Base-by-base conservation (phyloP, 53 echinoderm and acorn worm species). In the Paelopatides confundens region DNA sequence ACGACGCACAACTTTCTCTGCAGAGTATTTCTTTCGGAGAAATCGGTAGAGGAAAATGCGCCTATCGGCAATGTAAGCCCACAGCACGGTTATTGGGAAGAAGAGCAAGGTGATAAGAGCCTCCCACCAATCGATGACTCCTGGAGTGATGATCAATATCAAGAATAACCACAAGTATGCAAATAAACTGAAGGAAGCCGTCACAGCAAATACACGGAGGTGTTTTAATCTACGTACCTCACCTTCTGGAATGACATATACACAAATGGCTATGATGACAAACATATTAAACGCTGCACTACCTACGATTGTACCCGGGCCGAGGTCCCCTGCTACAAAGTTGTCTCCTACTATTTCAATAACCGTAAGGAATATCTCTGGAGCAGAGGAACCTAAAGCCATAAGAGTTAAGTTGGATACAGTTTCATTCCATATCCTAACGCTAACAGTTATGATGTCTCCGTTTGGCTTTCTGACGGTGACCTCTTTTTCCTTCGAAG, bases 271-370 rank as follows among this genome's bases (percentile, higher is more conserved):
- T 62, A 97, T 97, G 54, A 97, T 97, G 33, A 97, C 82, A 90
- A 97, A 97, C 47, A 97, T 74, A 83, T 97, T 97, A 81, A 97
- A 97, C 86, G 98, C 95, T 33, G 98, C 98, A 87, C 98, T 97
- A 76, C 98, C 98, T 63, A 97, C 98, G 62, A 97, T 97, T 86
- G 98, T 97, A 66, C 95, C 92, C 18, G 98, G 98, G 68, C 98
- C 98, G 12, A 97, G 92, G 29, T 92, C 94, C 28, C 98, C 98
- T 14, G 98, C 98, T 64, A 87, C n/a, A 87, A 97, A 97, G 13
- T 85, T 85, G 74, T 86, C 90, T 49, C 94, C 95, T 83, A 89
- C 87, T 27, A 97, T 92, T 85, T 97, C 98, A 78, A 97, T 97
- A 39, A 97, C 79, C 48, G 98, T 95, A 11, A 97, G 94, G 46